Conservation (phyloP, 1,140 invertebrate genomes). For the Polypedilum vanderplanki region DNA sequence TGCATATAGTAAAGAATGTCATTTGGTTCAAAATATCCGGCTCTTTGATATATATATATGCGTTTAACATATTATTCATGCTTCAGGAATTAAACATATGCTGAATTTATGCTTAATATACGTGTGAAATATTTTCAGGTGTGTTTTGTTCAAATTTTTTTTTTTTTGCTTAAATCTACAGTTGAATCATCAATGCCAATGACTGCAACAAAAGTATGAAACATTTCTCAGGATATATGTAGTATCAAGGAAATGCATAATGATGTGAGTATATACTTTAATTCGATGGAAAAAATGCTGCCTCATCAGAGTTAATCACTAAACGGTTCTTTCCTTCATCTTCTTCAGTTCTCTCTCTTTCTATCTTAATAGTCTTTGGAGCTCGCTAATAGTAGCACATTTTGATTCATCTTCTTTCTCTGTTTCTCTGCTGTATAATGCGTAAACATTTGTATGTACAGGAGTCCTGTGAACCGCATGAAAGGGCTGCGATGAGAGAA, state of each 20-base stretch:
- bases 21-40: conserved; percentile 20
- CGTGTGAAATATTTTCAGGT: conserved; percentile 22
- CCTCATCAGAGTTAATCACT: conserved; percentile 15
- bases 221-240: not conserved
- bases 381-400: not conserved
- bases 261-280: not conserved
- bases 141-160: not conserved
- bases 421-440: too few species aligned
- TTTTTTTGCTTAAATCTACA: not conserved
- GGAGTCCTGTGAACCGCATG: not conserved
- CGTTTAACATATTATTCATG: not conserved
- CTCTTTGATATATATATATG: not conserved
- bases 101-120: not conserved
- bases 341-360: not conserved
- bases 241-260: not conserved
- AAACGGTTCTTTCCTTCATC: not conserved
- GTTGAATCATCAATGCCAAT: conserved; percentile 7
- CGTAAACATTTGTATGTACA: not conserved
- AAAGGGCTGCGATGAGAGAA: conserved; percentile 13
- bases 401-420: not conserved
- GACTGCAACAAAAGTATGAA: not conserved
- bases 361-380: not conserved
- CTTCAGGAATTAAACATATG: not conserved
- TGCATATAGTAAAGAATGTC: not conserved
- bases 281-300: conserved; percentile 16